phyloP scores from a whole-genome alignment of 2,113 vertebrate genomes.

The Brachyhypopomus occidentalis region DNA sequence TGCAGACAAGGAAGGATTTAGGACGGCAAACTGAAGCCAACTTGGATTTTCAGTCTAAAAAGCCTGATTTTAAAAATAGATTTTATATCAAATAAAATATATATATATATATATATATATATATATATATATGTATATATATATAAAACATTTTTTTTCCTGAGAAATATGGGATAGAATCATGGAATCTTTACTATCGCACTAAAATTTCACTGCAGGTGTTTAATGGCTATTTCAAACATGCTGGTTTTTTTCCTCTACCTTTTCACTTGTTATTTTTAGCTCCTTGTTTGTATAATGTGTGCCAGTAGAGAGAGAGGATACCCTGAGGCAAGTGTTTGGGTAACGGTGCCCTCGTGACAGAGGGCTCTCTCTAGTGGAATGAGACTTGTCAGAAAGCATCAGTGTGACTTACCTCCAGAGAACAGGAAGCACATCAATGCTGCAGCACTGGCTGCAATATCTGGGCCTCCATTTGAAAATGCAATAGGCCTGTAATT shows the following conservation, averaged over 20 bases:
- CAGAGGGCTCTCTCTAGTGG: constrained; percentile 42
- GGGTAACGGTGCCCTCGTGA: constrained; percentile 43
- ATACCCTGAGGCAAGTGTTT: constrained; percentile 50
- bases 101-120: no score
- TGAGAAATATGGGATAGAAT: no score
- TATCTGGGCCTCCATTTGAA: constrained; percentile 38
- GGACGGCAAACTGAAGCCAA: not conserved
- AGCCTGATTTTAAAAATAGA: no score
- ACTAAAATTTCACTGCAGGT: not conserved
- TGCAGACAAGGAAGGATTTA: not conserved
- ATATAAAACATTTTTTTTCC: no score
- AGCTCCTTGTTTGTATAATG: constrained; percentile 53
- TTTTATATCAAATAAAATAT: no score
- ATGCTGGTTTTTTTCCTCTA: constrained; percentile 9
- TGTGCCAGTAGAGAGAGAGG: constrained; percentile 45
- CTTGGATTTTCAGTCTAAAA: no score
- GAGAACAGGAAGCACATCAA: constrained; percentile 42
- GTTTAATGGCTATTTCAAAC: constrained; percentile 39
- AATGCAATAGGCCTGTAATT: not conserved
- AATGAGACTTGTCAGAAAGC: constrained; percentile 58
- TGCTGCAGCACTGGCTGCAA: constrained; percentile 24
- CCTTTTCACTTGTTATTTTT: constrained; percentile 54
- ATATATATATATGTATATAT: no score
- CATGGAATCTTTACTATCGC: not conserved
- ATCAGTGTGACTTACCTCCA: constrained; percentile 57